A percentile compares a stretch with the other conserved stretches of the same genome.
These are phyloP conservation scores for Aphaenogaster rudis DNA, from an alignment of 1,140 invertebrate species.

Conservation along the genomic window DNA sequence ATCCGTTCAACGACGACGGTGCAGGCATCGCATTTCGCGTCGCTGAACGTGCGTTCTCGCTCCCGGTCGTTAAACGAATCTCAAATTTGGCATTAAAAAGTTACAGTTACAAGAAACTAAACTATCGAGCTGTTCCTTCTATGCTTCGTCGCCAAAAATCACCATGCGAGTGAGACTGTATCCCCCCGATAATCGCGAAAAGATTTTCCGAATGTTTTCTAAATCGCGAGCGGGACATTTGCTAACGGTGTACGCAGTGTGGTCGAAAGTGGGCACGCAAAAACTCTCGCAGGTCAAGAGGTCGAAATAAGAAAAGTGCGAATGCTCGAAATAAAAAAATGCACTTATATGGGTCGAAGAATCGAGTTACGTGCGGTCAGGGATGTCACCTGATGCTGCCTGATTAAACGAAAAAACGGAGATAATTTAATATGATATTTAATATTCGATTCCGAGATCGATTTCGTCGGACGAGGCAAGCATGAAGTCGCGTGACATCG, in stretches of 20 bases:
- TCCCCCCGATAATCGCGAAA: conserved; percentile 4
- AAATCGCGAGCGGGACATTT: neutral
- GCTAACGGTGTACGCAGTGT: neutral
- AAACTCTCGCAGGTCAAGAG: neutral
- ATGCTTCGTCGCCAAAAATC: conserved; percentile 43
- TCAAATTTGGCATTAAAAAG: conserved; percentile 17
- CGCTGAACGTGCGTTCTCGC: neutral
- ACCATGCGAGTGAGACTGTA: conserved; percentile 47
- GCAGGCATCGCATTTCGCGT: neutral
- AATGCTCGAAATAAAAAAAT: neutral
- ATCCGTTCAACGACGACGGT: neutral
- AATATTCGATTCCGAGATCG: neutral
- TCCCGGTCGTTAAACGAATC: conserved; percentile 18
- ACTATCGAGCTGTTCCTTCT: conserved; percentile 42
- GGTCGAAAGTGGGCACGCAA: neutral
- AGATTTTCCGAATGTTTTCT: neutral
- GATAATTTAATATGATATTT: neutral
- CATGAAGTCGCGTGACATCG: conserved; percentile 44
- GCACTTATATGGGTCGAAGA: neutral
- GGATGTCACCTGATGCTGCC: neutral
- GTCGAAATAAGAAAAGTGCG: neutral
- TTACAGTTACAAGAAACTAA: conserved; percentile 45
- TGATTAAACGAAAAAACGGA: neutral
- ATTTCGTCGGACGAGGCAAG: conserved; percentile 23
- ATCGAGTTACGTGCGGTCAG: neutral